phyloP scores from a whole-genome alignment of 2,113 vertebrate genomes.

The Megaleporinus macrocephalus region DNA sequence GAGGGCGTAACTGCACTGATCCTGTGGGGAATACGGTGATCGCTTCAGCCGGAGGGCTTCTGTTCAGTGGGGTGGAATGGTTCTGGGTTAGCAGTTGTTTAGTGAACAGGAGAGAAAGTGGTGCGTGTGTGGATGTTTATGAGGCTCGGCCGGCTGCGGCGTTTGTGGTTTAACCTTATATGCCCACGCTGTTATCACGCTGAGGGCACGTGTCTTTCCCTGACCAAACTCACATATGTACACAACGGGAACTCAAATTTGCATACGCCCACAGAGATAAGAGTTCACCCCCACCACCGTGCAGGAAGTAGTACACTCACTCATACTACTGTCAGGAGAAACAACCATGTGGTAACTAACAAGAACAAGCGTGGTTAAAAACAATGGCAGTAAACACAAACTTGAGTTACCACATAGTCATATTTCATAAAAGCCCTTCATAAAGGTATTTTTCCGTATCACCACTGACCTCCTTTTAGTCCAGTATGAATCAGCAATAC shows the following conservation, averaged over 20 bases:
- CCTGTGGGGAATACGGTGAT: not conserved
- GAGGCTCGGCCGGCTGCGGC: conserved; percentile 8
- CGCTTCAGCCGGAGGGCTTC: not conserved
- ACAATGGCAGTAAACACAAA: not conserved
- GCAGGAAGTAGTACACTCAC: not conserved
- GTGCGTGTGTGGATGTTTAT: conserved; percentile 17
- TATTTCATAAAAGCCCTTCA: too few species aligned
- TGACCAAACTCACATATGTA: not conserved
- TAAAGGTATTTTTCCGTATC: too few species aligned
- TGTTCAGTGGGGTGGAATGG: not conserved
- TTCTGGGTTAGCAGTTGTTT: not conserved
- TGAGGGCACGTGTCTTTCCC: not conserved
- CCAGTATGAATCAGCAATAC: too few species aligned
- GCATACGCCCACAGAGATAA: not conserved
- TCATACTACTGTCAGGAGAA: not conserved
- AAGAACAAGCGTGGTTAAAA: not conserved
- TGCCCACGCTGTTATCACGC: not conserved
- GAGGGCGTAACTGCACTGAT: conserved; percentile 49
- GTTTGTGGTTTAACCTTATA: conserved; percentile 35
- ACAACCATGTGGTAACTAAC: not conserved
- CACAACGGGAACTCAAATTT: not conserved
- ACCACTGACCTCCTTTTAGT: too few species aligned
- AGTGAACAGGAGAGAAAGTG: not conserved
- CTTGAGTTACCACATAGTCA: too few species aligned
- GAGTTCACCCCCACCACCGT: not conserved